Evolutionary conservation across 2,888 invertebrate species (phyloP).

Genomic region (Mesorhabditis sp.): DNA sequence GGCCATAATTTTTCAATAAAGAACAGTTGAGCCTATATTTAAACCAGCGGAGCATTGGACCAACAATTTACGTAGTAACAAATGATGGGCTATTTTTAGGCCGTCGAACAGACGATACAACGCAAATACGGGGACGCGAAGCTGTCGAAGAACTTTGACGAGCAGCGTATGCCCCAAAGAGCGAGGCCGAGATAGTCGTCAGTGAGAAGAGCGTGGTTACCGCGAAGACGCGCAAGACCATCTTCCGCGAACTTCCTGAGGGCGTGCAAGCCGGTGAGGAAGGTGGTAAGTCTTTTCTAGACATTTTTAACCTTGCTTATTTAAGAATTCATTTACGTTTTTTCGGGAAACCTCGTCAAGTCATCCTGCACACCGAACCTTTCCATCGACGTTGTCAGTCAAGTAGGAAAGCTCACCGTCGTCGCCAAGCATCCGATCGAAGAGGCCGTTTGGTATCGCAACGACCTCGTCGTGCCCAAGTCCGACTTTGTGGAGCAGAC

Average conservation of each 20-base stretch:
- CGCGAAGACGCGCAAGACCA: not conserved
- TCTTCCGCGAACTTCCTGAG: not conserved
- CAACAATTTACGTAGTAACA: no score
- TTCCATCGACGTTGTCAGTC: constrained; percentile 22
- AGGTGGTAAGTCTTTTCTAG: no score
- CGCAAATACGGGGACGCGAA: constrained; percentile 13
- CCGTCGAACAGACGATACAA: constrained; percentile 12
- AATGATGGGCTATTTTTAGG: constrained; percentile 11
- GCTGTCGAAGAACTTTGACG: constrained; percentile 24
- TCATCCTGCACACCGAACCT: constrained; percentile 29
- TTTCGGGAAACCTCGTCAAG: constrained; percentile 14
- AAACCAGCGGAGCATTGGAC: no score
- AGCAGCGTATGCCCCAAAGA: constrained; percentile 18
- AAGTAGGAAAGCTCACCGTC: constrained; percentile 20
- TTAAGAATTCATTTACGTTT: no score
- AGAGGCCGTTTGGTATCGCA: constrained; percentile 32
- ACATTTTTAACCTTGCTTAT: no score
- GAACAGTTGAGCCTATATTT: no score
- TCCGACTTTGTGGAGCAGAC: constrained; percentile 20
- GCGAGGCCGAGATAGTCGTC: constrained; percentile 12
- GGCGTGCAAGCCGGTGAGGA: not conserved
- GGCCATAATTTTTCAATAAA: no score
- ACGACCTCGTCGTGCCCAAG: constrained; percentile 28
- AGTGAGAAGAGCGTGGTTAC: not conserved
- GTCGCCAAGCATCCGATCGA: constrained; percentile 21